These are phyloP conservation scores for Sphenopsis melanotis DNA, from an alignment of 2,797 vertebrate genomes.

Conservation along the genomic window DNA sequence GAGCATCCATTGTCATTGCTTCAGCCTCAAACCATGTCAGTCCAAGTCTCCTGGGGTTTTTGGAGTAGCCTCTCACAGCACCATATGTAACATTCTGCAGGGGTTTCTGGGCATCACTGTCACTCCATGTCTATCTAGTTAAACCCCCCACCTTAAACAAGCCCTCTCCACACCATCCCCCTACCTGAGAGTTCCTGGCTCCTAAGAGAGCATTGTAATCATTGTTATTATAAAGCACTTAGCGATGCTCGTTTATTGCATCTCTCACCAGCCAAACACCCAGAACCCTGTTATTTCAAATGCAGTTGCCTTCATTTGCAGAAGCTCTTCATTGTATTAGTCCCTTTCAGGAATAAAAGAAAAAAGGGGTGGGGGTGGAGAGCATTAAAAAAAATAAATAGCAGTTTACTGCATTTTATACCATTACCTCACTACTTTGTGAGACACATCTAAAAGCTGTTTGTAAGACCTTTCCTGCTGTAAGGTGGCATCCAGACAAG, in stretches of 20 bases:
- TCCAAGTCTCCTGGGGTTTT: not conserved
- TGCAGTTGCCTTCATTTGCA: slow-evolving; percentile 44
- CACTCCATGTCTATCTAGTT: not conserved
- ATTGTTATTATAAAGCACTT: slow-evolving; percentile 71
- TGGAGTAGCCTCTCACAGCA: not conserved
- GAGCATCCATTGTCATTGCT: not conserved
- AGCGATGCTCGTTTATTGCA: slow-evolving; percentile 48
- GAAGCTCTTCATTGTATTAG: slow-evolving; percentile 43
- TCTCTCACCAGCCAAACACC: slow-evolving; percentile 53
- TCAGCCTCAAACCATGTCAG: not conserved
- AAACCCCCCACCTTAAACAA: slow-evolving; percentile 41
- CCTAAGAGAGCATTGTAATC: slow-evolving; percentile 45
- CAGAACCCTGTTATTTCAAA: slow-evolving; percentile 65
- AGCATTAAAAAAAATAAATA: slow-evolving; percentile 19
- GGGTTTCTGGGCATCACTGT: not conserved
- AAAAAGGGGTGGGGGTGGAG: not conserved
- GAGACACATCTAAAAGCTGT: slow-evolving; percentile 40
- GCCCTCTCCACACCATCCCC: not conserved
- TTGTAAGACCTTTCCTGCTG: not conserved
- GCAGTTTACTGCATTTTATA: slow-evolving; percentile 22
- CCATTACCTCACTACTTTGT: slow-evolving; percentile 27
- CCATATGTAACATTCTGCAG: not conserved
- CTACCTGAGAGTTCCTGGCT: slow-evolving; percentile 45
- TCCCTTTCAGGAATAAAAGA: slow-evolving; percentile 17
- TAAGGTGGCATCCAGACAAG: not conserved